Conservation (phyloP, 2,113 vertebrate genomes). For the Gallinago undulata region DNA sequence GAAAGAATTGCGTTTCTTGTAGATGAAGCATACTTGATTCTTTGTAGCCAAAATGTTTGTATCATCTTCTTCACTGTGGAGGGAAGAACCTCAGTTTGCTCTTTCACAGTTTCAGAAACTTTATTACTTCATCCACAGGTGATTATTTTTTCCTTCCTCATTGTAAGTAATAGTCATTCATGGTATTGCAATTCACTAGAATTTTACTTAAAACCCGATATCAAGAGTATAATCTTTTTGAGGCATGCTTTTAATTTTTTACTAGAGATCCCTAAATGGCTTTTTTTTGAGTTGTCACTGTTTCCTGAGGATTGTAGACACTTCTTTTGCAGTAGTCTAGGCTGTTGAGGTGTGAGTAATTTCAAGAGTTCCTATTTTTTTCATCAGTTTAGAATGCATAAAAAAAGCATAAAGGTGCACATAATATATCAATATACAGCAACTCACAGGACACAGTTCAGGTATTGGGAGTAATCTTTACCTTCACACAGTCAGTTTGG, state of each 20-base stretch:
- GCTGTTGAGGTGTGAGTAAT: not conserved
- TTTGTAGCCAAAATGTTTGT: not conserved
- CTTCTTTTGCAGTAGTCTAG: not conserved
- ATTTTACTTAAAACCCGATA: not conserved
- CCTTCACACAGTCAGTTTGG: not conserved
- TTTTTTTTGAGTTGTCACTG: not conserved
- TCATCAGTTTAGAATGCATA: not conserved
- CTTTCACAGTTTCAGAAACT: not conserved
- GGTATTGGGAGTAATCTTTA: not conserved
- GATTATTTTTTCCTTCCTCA: not conserved
- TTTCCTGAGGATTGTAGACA: not conserved
- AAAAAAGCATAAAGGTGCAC: not conserved
- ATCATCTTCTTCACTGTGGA: not conserved
- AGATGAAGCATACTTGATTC: not conserved
- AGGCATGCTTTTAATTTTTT: not conserved
- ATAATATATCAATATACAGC: not conserved
- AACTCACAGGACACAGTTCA: not conserved
- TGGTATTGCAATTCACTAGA: not conserved
- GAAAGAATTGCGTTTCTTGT: not conserved
- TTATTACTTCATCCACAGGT: not conserved
- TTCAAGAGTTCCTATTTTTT: not conserved
- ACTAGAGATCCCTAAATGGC: not conserved
- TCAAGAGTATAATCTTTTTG: not conserved
- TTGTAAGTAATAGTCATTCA: not conserved
- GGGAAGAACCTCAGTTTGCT: not conserved